Evolutionary conservation across 2,113 vertebrate genomes (phyloP).

Genomic region (Narcine bancroftii): DNA sequence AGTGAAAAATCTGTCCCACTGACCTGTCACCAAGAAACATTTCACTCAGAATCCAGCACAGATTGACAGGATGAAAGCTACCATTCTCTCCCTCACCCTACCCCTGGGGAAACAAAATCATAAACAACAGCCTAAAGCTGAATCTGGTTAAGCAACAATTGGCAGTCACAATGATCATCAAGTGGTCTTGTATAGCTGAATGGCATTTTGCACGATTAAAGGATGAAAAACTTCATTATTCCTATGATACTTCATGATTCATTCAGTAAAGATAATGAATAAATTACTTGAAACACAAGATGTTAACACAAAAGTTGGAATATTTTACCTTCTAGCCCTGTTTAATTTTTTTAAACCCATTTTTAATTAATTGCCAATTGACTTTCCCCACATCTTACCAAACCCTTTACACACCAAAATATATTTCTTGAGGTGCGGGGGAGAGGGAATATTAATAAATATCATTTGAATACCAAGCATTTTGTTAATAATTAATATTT

Average conservation of each 20-base stretch:
- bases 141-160: background rate
- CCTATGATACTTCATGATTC: background rate
- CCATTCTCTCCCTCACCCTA: too few species aligned
- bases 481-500: background rate
- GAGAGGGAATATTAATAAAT: too few species aligned
- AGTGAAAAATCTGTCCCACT: too few species aligned
- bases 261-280: background rate
- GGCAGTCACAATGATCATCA: background rate
- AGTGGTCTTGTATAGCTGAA: background rate
- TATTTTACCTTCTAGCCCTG: background rate
- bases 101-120: too few species aligned
- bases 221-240: background rate
- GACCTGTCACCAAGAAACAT: background rate
- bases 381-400: background rate
- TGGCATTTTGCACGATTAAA: background rate
- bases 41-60: background rate
- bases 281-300: too few species aligned
- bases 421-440: too few species aligned
- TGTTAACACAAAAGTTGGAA: background rate
- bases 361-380: background rate
- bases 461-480: too few species aligned
- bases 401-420: too few species aligned
- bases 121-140: background rate
- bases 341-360: background rate
- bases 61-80: background rate